These are phyloP conservation scores for Vanessa tameamea DNA, from an alignment of 1,140 invertebrate genomes.

Conservation along the genomic window DNA sequence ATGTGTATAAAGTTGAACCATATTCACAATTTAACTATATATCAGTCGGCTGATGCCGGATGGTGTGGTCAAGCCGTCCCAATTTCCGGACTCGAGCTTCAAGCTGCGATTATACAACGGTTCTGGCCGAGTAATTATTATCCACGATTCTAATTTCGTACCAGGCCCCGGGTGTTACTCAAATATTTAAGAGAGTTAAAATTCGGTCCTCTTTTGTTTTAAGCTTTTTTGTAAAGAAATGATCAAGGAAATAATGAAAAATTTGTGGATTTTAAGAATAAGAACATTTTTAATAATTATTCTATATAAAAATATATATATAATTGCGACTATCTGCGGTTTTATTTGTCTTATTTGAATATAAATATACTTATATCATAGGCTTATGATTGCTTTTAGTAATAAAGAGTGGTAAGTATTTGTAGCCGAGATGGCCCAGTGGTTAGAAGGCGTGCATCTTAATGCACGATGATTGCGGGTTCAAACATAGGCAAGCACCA, in stretches of 20 bases:
- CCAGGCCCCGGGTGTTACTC: conserved; percentile 34
- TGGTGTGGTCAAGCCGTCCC: conserved; percentile 33
- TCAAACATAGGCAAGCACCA: no score
- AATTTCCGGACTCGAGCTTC: conserved; percentile 33
- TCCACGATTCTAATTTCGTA: conserved; percentile 31
- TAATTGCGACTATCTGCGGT: not conserved
- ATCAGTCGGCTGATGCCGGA: conserved; percentile 9
- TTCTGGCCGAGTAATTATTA: conserved; percentile 34
- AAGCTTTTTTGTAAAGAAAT: conserved; percentile 31
- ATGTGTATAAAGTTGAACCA: conserved; percentile 2
- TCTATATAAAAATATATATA: not conserved
- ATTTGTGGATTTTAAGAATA: conserved; percentile 20
- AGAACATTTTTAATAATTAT: conserved; percentile 28
- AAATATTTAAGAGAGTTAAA: conserved; percentile 39
- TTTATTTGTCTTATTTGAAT: no score
- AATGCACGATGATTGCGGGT: no score
- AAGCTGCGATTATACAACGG: conserved; percentile 36
- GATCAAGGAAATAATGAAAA: conserved; percentile 27
- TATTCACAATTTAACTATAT: not conserved
- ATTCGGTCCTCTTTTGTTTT: conserved; percentile 37
- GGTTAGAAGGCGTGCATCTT: no score
- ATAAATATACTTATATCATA: no score
- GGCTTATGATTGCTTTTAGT: no score
- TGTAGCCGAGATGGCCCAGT: no score
- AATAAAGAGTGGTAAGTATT: no score